Evolutionary conservation across 2,888 invertebrate species (phyloP).

Genomic region (Campoplex capitator): DNA sequence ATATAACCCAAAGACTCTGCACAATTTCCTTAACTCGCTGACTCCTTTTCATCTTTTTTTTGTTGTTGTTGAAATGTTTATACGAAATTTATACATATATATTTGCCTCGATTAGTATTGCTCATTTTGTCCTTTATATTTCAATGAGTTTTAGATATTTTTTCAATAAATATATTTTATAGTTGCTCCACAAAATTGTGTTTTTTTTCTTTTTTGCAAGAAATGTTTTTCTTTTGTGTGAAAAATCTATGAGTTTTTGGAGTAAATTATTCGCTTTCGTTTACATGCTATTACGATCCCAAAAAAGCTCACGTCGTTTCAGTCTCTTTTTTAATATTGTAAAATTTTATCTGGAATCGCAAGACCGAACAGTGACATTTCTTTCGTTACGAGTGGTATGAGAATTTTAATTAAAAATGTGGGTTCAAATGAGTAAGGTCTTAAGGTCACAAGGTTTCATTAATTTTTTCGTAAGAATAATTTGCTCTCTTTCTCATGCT

Average conservation of each 20-base stretch:
- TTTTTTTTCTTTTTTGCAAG: neutral
- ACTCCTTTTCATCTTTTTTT: neutral
- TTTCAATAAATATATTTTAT: neutral
- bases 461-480: neutral
- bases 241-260: no score
- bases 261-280: no score
- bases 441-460: neutral
- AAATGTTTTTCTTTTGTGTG: neutral
- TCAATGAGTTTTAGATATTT: neutral
- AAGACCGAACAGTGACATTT: neutral
- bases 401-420: neutral
- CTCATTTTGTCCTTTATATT: neutral
- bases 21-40: constrained; percentile 28
- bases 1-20: neutral
- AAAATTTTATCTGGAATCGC: neutral
- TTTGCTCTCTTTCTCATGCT: constrained; percentile 55
- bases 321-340: neutral
- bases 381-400: neutral
- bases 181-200: no score
- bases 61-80: neutral
- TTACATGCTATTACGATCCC: no score
- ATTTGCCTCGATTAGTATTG: neutral
- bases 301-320: no score
- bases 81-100: neutral
- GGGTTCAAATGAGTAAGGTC: neutral